Evolutionary conservation across 2,888 invertebrate species (phyloP).

Genomic region (Xylota sylvarum): DNA sequence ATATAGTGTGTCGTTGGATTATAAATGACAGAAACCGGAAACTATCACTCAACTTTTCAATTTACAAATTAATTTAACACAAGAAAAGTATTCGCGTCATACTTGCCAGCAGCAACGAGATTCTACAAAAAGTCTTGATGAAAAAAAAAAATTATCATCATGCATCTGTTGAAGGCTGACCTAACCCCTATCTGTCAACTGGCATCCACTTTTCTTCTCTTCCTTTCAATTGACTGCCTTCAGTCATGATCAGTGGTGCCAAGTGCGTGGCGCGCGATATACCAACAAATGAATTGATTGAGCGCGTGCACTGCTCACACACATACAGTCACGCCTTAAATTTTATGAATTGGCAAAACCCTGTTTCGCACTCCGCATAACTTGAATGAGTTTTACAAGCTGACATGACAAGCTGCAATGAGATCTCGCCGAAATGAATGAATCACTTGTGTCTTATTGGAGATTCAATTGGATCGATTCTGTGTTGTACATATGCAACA

Average conservation of each 20-base stretch:
- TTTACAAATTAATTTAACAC: slow-evolving; percentile 25
- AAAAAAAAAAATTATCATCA: slow-evolving; percentile 4
- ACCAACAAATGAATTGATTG: slow-evolving; percentile 34
- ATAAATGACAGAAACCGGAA: slow-evolving; percentile 57
- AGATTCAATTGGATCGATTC: slow-evolving; percentile 44
- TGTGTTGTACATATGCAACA: neutral
- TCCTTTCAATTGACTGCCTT: slow-evolving; percentile 58
- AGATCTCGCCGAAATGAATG: slow-evolving; percentile 4
- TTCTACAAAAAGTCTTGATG: neutral
- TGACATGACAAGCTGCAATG: slow-evolving; percentile 38
- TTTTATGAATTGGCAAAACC: slow-evolving; percentile 44
- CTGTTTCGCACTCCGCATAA: slow-evolving; percentile 16
- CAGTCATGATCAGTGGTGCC: slow-evolving; percentile 52
- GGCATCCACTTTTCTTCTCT: slow-evolving; percentile 54
- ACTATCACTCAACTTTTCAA: slow-evolving; percentile 65
- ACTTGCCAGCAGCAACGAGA: neutral
- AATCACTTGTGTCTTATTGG: slow-evolving; percentile 32
- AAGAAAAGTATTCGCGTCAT: slow-evolving; percentile 1
- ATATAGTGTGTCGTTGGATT: neutral
- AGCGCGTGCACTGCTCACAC: slow-evolving; percentile 8
- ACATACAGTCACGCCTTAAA: slow-evolving; percentile 24
- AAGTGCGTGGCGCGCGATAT: slow-evolving; percentile 10
- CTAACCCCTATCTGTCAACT: slow-evolving; percentile 73
- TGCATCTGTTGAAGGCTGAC: slow-evolving; percentile 20
- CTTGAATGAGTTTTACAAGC: slow-evolving; percentile 14